Base-by-base conservation (phyloP, 2,888 invertebrate species). In the Dolichopus griseipennis region DNA sequence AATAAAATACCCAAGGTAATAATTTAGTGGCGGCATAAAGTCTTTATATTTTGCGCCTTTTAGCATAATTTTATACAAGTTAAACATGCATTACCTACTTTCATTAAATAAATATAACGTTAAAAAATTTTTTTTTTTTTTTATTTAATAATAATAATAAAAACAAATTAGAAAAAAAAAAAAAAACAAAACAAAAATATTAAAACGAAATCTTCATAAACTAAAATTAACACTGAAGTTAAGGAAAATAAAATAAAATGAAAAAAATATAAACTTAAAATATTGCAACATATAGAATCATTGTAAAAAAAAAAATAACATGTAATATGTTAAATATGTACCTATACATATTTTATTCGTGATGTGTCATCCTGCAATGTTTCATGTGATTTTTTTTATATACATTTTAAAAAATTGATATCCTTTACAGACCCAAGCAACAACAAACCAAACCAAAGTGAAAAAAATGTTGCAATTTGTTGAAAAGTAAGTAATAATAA, bases 1-100 rank as follows among this genome's bases (percentile, higher is more conserved):
- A 52, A 52, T 52, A 52, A n/a, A 52, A 52, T 52, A 52, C 52
- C 52, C 52, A 52, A 52, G 52, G 52, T 52, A 52, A 52, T 52
- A 52, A 52, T 52, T 52, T 52, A 52, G 52, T 52, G 52, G 52
- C 52, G 52, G 52, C 52, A 52, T 52, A 52, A 52, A 52, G 52
- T 52, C 52, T 52, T 52, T 18, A 52, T 52, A 52, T 52, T 41
- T 52, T 15, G 15, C n/a, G 52, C 52, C 52, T 52, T 52, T 52
- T 52, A 52, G 52, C 52, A 52, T 52, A 52, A 52, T 52, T 52
- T 52, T 52, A 52, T 52, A 52, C 52, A 52, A 52, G 52, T 52
- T 52, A 18, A 52, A 52, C 52, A 52, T 52, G 52, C 52, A 52
- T 52, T 52, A 52, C 52, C 52, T 52, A 52, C 12, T 52, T 52